Conservation (phyloP, 2,797 vertebrate species). For the Clangula hyemalis region DNA sequence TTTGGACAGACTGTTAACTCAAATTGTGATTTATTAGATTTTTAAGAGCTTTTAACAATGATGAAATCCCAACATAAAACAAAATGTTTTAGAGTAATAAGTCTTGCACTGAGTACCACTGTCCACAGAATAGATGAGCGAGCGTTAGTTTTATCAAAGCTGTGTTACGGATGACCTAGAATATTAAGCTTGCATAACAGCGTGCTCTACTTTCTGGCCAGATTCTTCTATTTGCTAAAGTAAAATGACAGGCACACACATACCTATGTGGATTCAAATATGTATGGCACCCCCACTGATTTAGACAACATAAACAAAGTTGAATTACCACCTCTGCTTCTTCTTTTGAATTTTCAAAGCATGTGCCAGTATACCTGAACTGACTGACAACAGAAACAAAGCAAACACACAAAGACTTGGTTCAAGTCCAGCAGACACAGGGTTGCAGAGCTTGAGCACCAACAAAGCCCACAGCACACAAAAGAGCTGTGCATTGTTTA, state of each 20-base stretch:
- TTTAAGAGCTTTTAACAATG: background rate
- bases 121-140: background rate
- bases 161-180: background rate
- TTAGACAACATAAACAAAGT: background rate
- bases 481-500: background rate
- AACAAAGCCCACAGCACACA: background rate
- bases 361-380: accelerated
- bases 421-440: background rate
- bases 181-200: background rate
- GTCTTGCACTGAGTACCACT: background rate
- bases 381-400: background rate
- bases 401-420: background rate
- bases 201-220: background rate
- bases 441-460: background rate
- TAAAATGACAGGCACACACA: background rate
- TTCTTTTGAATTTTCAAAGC: background rate
- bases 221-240: background rate
- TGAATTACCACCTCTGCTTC: background rate
- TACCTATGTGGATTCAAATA: background rate
- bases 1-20: background rate
- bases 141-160: background rate
- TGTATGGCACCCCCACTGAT: background rate
- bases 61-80: background rate
- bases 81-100: background rate
- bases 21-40: background rate